Base-by-base conservation (phyloP, 1,140 invertebrate genomes). In the Oncopodura yosiiana region DNA sequence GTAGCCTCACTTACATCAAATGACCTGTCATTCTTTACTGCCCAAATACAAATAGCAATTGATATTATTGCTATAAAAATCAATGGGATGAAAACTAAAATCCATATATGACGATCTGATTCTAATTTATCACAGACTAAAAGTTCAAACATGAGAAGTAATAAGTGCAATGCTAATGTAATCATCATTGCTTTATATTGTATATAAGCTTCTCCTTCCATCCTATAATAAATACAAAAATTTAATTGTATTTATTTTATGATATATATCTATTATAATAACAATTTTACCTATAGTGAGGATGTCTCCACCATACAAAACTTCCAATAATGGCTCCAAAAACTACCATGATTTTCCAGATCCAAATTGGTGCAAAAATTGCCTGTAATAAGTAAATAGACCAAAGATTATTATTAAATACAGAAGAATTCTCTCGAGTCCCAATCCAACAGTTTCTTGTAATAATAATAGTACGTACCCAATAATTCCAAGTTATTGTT, bases 141-240 rank as follows among this genome's bases (percentile, higher is more conserved):
- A 29, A 96, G 71, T 73, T 97, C 94, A 76, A 97, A 98, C 87
- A 96, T 93, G 6, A 96, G 73, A 52, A 98, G 73, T 62, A 96
- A 87, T 45, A 96, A 74, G 72, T 97, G 93, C 62, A 96, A 76
- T 26, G 90, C 87, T 60, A 94, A 76, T 49, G 87, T 93, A 63
- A 96, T 93, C 19, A 96, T 74, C 90, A 97, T 95, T 46, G 93
- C 91, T 74, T 94, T 94, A 68, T 93, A 97, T 69, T 97, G 93
- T 16, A 94, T 83, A 71, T 94, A 94, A 23, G 90, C 87, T 75
- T 94, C 90, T 60, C 89, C 88, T 75, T 96, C 93, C 49, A 92
- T 73, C 68, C 93, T 88, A 70, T 36, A 74, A 74, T 63, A 60
- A 36, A 48, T 11, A 21, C 11, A 26, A 53, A 51, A 45, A 52